A percentile compares a stretch with the other conserved stretches of the same genome.
Conservation (phyloP, 2,113 vertebrate species). For the Pomatostomus ruficeps region DNA sequence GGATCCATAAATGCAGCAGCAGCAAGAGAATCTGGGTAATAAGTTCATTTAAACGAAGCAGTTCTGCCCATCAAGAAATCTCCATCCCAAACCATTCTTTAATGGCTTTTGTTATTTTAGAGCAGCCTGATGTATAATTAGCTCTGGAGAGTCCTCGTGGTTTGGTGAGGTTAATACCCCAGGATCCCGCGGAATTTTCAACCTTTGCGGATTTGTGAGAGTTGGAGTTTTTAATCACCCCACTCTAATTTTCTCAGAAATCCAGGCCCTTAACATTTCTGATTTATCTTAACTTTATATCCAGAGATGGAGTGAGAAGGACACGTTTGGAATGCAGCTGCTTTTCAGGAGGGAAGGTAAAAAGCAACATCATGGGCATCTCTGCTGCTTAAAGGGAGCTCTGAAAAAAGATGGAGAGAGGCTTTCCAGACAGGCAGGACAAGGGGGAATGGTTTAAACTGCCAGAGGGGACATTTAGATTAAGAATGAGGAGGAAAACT, state of each 20-base stretch:
- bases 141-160: background rate
- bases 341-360: background rate
- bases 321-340: background rate
- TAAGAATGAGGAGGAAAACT: background rate
- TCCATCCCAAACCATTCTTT: background rate
- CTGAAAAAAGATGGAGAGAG: background rate
- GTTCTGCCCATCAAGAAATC: conserved; percentile 8
- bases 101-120: conserved; percentile 21
- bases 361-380: background rate
- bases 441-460: background rate
- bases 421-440: background rate
- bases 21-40: background rate
- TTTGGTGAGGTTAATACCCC: conserved; percentile 23
- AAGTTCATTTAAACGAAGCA: background rate
- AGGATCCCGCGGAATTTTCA: background rate
- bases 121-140: background rate
- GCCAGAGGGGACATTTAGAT: background rate
- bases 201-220: background rate
- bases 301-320: background rate
- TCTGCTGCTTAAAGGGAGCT: background rate
- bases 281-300: background rate
- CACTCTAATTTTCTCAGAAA: background rate
- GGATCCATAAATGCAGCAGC: background rate
- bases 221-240: background rate
- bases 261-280: background rate